Percentiles rank a stretch among this genome's conserved stretches.
Evolutionary conservation across 2,113 vertebrate species (phyloP).

Genomic region (Potamarius usumacintae): DNA sequence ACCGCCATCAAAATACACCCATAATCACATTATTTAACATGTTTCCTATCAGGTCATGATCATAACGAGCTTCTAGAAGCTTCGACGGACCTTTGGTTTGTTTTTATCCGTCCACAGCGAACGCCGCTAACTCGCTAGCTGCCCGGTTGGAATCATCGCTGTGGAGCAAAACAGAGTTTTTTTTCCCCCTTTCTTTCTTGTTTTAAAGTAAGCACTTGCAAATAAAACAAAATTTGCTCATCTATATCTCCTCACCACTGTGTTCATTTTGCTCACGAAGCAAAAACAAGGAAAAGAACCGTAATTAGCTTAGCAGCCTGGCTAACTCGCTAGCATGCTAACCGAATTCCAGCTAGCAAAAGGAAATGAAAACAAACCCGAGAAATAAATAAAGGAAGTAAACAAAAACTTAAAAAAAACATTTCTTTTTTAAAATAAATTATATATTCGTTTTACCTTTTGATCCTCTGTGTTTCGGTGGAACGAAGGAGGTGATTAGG

Average conservation of each 20-base stretch:
- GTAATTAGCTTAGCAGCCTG: background rate
- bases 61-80: background rate
- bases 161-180: background rate
- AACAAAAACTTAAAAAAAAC: background rate
- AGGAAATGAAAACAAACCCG: background rate
- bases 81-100: background rate
- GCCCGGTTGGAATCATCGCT: background rate
- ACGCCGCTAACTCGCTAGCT: background rate
- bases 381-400: background rate
- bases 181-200: background rate
- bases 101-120: background rate
- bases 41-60: background rate
- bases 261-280: background rate
- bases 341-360: background rate
- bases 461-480: slow-evolving; percentile 71
- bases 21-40: no score
- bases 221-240: no score
- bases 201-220: background rate
- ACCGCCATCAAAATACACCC: background rate
- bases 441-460: slow-evolving; percentile 65
- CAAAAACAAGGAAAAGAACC: background rate
- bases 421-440: background rate
- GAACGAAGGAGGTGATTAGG: slow-evolving; percentile 60
- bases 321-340: slow-evolving; percentile 4
- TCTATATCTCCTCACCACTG: background rate